Percentiles rank a stretch among this genome's conserved stretches.
Evolutionary conservation across 2,113 vertebrate genomes (phyloP).

Genomic region (Marmota flaviventris): DNA sequence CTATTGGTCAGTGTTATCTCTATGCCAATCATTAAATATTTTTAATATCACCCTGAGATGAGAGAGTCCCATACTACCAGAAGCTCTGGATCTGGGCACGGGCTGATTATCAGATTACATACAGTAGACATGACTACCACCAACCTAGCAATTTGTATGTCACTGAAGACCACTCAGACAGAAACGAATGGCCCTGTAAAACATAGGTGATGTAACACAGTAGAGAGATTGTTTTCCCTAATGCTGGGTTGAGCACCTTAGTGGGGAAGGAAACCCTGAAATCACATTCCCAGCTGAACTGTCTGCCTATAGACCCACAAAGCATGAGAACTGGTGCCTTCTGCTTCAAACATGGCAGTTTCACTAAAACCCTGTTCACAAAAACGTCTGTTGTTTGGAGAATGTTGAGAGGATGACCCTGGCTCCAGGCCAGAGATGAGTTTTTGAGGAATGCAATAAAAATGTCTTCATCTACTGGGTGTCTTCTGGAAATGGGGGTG

Average conservation of each 20-base stretch:
- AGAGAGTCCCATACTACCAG: not conserved
- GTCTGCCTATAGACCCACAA: not conserved
- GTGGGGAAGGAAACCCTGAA: not conserved
- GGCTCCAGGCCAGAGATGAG: not conserved
- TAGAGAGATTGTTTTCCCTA: not conserved
- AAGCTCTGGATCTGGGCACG: not conserved
- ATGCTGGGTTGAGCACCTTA: not conserved
- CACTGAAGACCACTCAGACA: not conserved
- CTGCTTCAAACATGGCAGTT: not conserved
- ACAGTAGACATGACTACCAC: not conserved
- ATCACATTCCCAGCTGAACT: not conserved
- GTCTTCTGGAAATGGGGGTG: too few relatives aligned
- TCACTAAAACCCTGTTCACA: not conserved
- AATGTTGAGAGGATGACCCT: not conserved
- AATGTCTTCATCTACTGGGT: not conserved
- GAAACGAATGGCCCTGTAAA: not conserved
- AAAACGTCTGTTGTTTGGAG: not conserved
- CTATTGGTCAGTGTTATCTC: not conserved
- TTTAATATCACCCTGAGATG: not conserved
- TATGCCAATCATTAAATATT: not conserved
- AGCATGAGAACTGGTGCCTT: not conserved
- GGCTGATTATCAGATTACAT: not conserved
- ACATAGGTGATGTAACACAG: not conserved
- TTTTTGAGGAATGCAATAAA: not conserved
- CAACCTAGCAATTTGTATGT: not conserved